These are phyloP conservation scores for Diuraphis noxia DNA, from an alignment of 1,140 invertebrate genomes.

Conservation along the genomic window DNA sequence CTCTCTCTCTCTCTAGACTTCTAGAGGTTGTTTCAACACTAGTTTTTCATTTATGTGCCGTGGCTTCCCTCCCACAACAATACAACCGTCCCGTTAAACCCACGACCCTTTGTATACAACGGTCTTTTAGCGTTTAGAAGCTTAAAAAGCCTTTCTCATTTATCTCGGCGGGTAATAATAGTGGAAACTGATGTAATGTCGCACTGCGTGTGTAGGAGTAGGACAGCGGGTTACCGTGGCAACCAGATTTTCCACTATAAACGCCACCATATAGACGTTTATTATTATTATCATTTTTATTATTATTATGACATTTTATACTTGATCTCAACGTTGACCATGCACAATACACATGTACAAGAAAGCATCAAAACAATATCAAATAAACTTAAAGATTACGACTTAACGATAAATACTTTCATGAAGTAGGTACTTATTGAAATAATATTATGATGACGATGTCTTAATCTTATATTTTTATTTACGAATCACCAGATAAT, in stretches of 20 bases:
- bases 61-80: background rate
- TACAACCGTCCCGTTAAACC: slow-evolving; percentile 24
- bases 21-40: background rate
- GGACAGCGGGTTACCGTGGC: slow-evolving; percentile 41
- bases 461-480: background rate
- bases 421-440: background rate
- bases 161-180: slow-evolving; percentile 52
- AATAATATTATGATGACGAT: background rate
- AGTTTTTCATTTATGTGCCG: slow-evolving; percentile 3
- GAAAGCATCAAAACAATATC: background rate
- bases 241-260: slow-evolving; percentile 47
- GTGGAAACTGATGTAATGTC: slow-evolving; percentile 51
- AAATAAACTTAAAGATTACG: background rate
- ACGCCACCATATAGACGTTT: background rate
- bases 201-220: slow-evolving; percentile 5
- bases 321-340: background rate
- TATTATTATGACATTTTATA: slow-evolving; percentile 34
- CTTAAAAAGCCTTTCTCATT: slow-evolving; percentile 53
- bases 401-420: background rate
- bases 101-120: slow-evolving; percentile 23
- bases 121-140: slow-evolving; percentile 25
- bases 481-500: background rate
- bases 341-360: background rate
- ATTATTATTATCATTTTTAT: background rate
- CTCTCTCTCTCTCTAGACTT: background rate